These are phyloP conservation scores for Aurelia coerulea DNA, from an alignment of 30 jellyfish, hydroid and myxozoan genomes.

Conservation along the genomic window DNA sequence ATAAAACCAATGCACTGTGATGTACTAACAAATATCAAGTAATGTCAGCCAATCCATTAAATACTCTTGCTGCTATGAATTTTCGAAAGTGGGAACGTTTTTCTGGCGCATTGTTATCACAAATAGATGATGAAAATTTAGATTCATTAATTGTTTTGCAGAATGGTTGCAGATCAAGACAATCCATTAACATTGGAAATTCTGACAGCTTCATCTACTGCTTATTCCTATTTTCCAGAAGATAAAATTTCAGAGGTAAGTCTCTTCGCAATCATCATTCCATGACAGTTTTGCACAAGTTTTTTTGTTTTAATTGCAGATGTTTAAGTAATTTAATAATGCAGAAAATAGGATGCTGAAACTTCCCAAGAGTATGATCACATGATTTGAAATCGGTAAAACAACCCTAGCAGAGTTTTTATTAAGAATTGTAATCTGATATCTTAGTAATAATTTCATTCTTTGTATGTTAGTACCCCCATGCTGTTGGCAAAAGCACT, in stretches of 20 bases:
- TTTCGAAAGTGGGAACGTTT: too few relatives aligned
- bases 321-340: too few relatives aligned
- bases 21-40: too few relatives aligned
- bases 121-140: too few relatives aligned
- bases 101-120: too few relatives aligned
- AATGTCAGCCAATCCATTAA: too few relatives aligned
- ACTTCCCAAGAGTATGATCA: too few relatives aligned
- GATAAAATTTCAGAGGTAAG: conserved; percentile 82
- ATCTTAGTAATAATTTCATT: not conserved
- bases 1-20: too few relatives aligned
- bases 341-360: too few relatives aligned
- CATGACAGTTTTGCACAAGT: not conserved
- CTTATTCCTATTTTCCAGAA: conserved; percentile 90
- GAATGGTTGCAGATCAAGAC: conserved; percentile 90
- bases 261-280: not conserved
- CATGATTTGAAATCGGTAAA: not conserved
- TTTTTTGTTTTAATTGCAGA: not conserved
- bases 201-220: conserved; percentile 93
- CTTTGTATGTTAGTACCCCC: conserved; percentile 72
- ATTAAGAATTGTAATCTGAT: not conserved
- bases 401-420: not conserved
- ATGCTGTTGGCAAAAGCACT: conserved; percentile 95
- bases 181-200: conserved; percentile 89
- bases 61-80: too few relatives aligned
- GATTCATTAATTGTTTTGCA: not conserved